Evolutionary conservation across 2,113 vertebrate genomes (phyloP).

Genomic region (Chlorocebus sabaeus): DNA sequence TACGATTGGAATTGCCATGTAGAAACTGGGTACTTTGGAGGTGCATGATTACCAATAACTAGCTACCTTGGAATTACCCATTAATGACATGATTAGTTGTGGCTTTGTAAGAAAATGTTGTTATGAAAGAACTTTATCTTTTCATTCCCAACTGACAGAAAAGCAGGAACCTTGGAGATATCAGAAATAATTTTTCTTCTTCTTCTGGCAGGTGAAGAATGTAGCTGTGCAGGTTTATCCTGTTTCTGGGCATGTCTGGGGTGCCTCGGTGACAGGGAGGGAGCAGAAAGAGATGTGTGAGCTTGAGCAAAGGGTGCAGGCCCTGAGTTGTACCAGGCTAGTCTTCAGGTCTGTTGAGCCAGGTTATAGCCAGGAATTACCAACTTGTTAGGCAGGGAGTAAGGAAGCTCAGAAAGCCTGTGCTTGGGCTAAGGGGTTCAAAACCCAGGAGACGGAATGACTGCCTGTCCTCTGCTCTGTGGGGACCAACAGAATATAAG

Average conservation of each 20-base stretch:
- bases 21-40: conserved; percentile 74
- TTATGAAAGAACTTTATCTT: conserved; percentile 64
- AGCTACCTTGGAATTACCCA: conserved; percentile 43
- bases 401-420: not conserved
- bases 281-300: not conserved
- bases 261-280: conserved; percentile 35
- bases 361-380: not conserved
- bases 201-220: conserved; percentile 5
- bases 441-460: not conserved
- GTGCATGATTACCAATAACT: conserved; percentile 73
- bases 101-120: conserved; percentile 64
- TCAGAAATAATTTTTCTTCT: not conserved
- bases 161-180: conserved; percentile 48
- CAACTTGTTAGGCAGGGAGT: not conserved
- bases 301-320: not conserved
- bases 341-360: not conserved
- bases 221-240: conserved; percentile 39
- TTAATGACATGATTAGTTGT: conserved; percentile 58
- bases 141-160: conserved; percentile 28
- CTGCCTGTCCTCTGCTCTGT: not conserved
- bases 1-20: conserved; percentile 74
- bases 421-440: not conserved
- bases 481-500: not conserved
- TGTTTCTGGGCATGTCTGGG: conserved; percentile 47
- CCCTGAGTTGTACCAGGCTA: not conserved